A percentile compares a stretch with the other conserved stretches of the same genome.
Evolutionary conservation across 2,113 vertebrate species (phyloP).

Genomic region (Condylura cristata): DNA sequence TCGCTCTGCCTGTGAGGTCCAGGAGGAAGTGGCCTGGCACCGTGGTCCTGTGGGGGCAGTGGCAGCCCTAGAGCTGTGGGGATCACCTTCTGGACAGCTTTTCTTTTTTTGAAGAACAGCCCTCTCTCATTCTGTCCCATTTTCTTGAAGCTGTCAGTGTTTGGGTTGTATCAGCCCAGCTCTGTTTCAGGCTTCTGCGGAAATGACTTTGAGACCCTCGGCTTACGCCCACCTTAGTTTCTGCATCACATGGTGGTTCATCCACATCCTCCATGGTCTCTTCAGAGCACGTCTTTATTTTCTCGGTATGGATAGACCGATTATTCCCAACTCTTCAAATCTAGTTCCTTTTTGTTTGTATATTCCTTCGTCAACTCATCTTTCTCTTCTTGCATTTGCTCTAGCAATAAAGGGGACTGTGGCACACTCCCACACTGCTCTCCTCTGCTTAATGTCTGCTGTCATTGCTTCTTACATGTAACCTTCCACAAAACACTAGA

Average conservation of each 20-base stretch:
- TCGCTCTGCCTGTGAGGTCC: background rate
- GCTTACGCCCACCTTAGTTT: background rate
- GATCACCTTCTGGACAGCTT: background rate
- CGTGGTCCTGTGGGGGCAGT: background rate
- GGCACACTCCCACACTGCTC: background rate
- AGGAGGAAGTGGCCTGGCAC: background rate
- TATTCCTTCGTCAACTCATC: background rate
- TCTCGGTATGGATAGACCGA: background rate
- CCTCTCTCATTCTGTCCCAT: background rate
- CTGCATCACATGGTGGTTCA: background rate
- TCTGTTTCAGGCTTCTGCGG: background rate
- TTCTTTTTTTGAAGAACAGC: background rate
- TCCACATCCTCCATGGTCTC: background rate
- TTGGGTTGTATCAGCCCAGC: background rate
- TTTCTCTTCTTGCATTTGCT: background rate
- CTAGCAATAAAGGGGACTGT: background rate
- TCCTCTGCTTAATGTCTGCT: background rate
- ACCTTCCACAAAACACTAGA: background rate
- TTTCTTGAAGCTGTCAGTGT: background rate
- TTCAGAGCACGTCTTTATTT: background rate
- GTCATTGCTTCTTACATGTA: background rate
- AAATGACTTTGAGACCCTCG: background rate
- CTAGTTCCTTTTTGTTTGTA: background rate
- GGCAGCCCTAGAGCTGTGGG: background rate
- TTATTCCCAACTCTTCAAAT: background rate